These are phyloP conservation scores for Operophtera brumata DNA, from an alignment of 2,888 invertebrate genomes.

Conservation along the genomic window DNA sequence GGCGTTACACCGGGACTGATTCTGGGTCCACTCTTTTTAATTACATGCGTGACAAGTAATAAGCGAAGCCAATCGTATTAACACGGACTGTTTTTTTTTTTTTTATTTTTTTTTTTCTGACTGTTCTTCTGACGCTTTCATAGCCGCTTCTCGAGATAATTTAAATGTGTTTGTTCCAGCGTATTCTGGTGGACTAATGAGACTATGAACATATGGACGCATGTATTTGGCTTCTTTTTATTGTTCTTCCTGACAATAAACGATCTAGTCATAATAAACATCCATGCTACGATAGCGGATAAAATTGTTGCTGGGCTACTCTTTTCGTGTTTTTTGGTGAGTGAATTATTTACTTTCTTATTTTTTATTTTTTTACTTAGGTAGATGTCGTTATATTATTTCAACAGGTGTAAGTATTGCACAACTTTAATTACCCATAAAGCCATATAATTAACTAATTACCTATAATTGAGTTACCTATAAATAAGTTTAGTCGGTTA, in stretches of 20 bases:
- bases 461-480: too few species aligned
- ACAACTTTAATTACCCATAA: too few species aligned
- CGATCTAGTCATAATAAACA: conserved; percentile 89
- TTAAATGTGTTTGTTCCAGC: conserved; percentile 76
- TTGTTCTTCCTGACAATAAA: conserved; percentile 92
- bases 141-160: neutral
- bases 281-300: conserved; percentile 89
- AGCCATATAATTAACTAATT: too few species aligned
- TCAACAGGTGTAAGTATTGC: too few species aligned
- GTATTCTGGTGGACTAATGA: conserved; percentile 98
- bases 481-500: too few species aligned
- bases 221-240: conserved; percentile 91
- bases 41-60: neutral
- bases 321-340: conserved; percentile 93
- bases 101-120: too few species aligned
- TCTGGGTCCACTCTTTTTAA: neutral
- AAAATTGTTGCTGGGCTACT: conserved; percentile 91
- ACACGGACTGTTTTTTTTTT: too few species aligned
- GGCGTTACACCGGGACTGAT: neutral
- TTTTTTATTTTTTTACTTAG: neutral
- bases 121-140: neutral
- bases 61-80: neutral
- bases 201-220: conserved; percentile 98
- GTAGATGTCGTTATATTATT: too few species aligned
- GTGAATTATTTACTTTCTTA: conserved; percentile 29